phyloP scores from a whole-genome alignment of 1,140 invertebrate species.

The Polypedilum vanderplanki region DNA sequence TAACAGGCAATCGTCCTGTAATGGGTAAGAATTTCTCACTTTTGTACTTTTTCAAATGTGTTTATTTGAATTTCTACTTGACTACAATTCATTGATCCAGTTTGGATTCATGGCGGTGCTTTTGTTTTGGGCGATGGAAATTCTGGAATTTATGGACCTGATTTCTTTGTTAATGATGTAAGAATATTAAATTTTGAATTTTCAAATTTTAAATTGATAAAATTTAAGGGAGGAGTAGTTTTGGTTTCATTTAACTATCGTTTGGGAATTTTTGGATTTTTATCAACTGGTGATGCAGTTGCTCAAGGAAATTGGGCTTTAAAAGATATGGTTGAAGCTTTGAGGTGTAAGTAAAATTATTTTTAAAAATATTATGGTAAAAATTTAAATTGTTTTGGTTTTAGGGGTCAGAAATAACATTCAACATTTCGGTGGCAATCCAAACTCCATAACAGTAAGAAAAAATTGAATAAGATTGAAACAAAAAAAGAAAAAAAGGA shows the following conservation, averaged over 20 bases:
- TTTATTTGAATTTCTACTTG: neutral
- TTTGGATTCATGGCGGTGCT: slow-evolving; percentile 59
- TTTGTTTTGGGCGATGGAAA: slow-evolving; percentile 52
- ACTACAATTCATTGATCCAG: neutral
- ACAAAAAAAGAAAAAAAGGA: too few species aligned
- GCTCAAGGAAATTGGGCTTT: slow-evolving; percentile 56
- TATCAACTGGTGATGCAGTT: slow-evolving; percentile 48
- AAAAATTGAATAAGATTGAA: too few species aligned
- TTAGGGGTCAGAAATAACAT: slow-evolving; percentile 53
- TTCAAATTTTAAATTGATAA: neutral
- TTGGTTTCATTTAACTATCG: slow-evolving; percentile 64
- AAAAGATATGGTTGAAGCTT: slow-evolving; percentile 54
- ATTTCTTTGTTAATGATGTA: slow-evolving; percentile 51
- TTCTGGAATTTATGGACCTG: slow-evolving; percentile 45
- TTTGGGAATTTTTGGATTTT: slow-evolving; percentile 55
- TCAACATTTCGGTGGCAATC: slow-evolving; percentile 50
- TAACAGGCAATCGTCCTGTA: slow-evolving; percentile 17
- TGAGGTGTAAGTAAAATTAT: slow-evolving; percentile 45
- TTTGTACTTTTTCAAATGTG: too few species aligned
- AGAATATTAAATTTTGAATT: neutral
- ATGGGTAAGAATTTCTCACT: neutral
- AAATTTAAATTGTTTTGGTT: too few species aligned
- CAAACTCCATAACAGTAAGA: slow-evolving; percentile 47
- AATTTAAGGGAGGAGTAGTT: slow-evolving; percentile 47
- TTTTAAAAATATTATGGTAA: too few species aligned